A percentile compares a stretch with the other conserved stretches of the same genome.
Evolutionary conservation across 1,140 invertebrate species (phyloP).

Genomic region (Scaptomyza hsui): DNA sequence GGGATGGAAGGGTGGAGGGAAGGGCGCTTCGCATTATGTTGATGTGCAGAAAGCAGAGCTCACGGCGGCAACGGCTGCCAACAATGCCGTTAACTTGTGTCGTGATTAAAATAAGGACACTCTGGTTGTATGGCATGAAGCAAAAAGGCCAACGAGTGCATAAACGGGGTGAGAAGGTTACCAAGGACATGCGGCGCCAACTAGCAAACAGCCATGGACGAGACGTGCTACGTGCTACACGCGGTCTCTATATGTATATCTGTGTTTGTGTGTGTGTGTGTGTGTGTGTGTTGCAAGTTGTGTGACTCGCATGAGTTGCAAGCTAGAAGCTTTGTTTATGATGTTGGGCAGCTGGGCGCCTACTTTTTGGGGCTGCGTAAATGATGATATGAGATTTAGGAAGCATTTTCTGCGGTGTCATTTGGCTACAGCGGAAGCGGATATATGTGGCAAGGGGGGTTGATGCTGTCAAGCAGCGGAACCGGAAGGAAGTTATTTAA

Average conservation of each 20-base stretch:
- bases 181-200: not conserved
- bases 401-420: constrained; percentile 77
- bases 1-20: constrained; percentile 9
- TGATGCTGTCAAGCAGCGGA: constrained; percentile 50
- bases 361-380: constrained; percentile 74
- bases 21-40: constrained; percentile 54
- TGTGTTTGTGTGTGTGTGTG: constrained; percentile 9
- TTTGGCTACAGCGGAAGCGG: constrained; percentile 64
- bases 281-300: constrained; percentile 34
- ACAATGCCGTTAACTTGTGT: constrained; percentile 81
- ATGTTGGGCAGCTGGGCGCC: constrained; percentile 32
- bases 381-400: constrained; percentile 81
- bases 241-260: not conserved
- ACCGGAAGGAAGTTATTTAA: constrained; percentile 79
- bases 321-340: constrained; percentile 75
- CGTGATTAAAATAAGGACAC: constrained; percentile 81
- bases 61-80: constrained; percentile 74
- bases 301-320: constrained; percentile 72
- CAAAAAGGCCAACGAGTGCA: not conserved
- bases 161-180: not conserved
- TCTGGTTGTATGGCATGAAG: constrained; percentile 14
- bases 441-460: constrained; percentile 36
- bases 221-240: constrained; percentile 33
- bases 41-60: constrained; percentile 58
- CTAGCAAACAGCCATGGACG: constrained; percentile 20